Conservation (phyloP, 1,140 invertebrate species). For the Ctenoplectra terminalis region DNA sequence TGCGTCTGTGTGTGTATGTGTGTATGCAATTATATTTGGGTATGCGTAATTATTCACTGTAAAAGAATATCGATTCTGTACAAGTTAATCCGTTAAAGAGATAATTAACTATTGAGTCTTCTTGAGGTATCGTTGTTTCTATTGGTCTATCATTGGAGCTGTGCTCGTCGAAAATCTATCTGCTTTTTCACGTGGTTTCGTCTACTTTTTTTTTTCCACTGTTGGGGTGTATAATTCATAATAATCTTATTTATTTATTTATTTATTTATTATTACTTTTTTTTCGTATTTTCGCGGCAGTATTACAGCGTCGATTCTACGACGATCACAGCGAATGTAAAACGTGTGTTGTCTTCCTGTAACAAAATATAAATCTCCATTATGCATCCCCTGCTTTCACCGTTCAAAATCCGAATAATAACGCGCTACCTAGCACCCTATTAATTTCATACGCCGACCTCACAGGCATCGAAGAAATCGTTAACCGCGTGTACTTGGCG, state of each 20-base stretch:
- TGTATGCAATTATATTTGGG: conserved; percentile 28
- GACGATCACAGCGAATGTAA: conserved; percentile 72
- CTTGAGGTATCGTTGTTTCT: conserved; percentile 84
- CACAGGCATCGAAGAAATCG: conserved; percentile 32
- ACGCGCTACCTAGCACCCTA: conserved; percentile 77
- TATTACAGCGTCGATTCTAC: conserved; percentile 55
- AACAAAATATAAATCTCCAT: conserved; percentile 84
- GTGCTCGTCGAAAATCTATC: conserved; percentile 69
- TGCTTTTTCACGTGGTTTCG: conserved; percentile 3
- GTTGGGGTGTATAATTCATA: not conserved
- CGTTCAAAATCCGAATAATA: conserved; percentile 78
- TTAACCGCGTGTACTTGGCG: conserved; percentile 21
- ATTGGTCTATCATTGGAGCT: conserved; percentile 82
- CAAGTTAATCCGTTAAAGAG: conserved; percentile 79
- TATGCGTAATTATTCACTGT: conserved; percentile 72
- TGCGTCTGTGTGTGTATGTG: conserved; percentile 38
- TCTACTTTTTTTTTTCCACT: not conserved
- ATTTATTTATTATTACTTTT: conserved; percentile 12
- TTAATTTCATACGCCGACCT: conserved; percentile 51
- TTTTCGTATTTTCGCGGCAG: conserved; percentile 43
- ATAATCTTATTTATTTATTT: not conserved
- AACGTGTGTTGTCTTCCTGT: conserved; percentile 79
- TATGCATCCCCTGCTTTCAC: conserved; percentile 76
- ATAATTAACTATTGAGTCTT: conserved; percentile 83
- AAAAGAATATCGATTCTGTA: conserved; percentile 83